Percentiles rank a stretch among this genome's conserved stretches.
These are phyloP conservation scores for Trichosurus vulpecula DNA, from an alignment of 2,797 vertebrate genomes.

Conservation along the genomic window DNA sequence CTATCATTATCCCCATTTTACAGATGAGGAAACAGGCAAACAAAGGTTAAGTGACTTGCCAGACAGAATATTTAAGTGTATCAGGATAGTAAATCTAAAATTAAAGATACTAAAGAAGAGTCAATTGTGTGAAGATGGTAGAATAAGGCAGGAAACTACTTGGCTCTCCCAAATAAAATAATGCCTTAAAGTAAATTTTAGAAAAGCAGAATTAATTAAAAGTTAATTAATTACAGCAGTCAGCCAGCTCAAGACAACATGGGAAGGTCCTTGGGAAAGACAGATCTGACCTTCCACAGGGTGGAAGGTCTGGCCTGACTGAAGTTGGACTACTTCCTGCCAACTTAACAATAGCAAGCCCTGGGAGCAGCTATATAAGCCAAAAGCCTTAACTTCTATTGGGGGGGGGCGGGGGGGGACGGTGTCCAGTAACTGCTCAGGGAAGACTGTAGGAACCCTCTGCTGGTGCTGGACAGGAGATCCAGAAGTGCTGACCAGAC, in stretches of 20 bases:
- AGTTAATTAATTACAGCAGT: not conserved
- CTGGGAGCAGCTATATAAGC: not conserved
- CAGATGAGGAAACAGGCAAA: no score
- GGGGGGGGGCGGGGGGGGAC: rapidly evolving
- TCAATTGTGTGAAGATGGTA: no score
- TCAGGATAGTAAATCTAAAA: not conserved
- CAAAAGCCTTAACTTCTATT: not conserved
- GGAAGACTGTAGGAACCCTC: not conserved
- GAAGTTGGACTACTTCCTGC: no score
- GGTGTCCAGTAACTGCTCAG: not conserved
- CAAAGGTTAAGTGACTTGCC: no score
- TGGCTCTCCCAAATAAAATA: no score
- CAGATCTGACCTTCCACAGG: not conserved
- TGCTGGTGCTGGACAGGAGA: not conserved
- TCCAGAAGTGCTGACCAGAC: not conserved
- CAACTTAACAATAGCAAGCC: not conserved
- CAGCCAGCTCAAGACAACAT: not conserved
- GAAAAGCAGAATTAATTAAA: no score
- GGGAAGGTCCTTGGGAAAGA: not conserved
- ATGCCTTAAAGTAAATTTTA: no score
- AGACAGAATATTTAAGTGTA: not conserved
- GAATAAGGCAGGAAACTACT: no score
- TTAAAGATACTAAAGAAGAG: not conserved
- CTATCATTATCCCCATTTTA: not conserved
- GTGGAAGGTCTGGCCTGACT: no score